Evolutionary conservation across 2,113 vertebrate genomes (phyloP), one percentile per base, ranked within the genome.

Genomic region (Cyanoliseus patagonus): DNA sequence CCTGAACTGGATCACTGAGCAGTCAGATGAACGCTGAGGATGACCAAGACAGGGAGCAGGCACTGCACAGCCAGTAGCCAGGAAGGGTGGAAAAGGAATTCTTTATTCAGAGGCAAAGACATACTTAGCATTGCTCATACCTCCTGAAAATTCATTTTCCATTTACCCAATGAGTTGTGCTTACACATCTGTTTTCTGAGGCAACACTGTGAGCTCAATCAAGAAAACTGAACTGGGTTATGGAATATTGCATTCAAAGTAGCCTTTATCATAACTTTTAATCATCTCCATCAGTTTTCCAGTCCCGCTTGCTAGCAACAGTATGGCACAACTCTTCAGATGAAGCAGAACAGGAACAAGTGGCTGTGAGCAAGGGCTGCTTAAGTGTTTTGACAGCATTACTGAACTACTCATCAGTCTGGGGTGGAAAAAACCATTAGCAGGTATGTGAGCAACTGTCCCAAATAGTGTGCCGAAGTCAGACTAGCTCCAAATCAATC

Each of bases 361-460:
- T 89, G 83, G 64, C 77, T 91, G 42, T 39, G 69, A 87, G 82
- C 80, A 77, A 49, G 30, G 37, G 37, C 37, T 62, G 62, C 44
- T 82, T 91, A 96, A 97, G 57, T 10, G 14, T 89, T 97, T 84
- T 66, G 81, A 95, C 93, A 95, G 94, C 81, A 47, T 62, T 42
- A 83, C 91, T 96, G 96, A 91, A 97, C 95, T 84, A 94, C 47
- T 95, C 94, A 95, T 96, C 81, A 96, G 69, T 28, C 61, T 57
- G 19, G 17, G 39, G 68, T 75, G 95, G 95, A 96, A 97, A 96
- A 93, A 88, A 10, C 0, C 59, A 92, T 73, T 42, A 94, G 86
- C 81, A 95, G 86, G 91, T 97, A 95, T 82, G 61, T 46, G 64
- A 96, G 77, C 66, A 94, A 94, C 33, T 72, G 83, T 84, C 89